These are phyloP conservation scores for Nylanderia fulva DNA, from an alignment of 1,140 invertebrate species.

Conservation along the genomic window DNA sequence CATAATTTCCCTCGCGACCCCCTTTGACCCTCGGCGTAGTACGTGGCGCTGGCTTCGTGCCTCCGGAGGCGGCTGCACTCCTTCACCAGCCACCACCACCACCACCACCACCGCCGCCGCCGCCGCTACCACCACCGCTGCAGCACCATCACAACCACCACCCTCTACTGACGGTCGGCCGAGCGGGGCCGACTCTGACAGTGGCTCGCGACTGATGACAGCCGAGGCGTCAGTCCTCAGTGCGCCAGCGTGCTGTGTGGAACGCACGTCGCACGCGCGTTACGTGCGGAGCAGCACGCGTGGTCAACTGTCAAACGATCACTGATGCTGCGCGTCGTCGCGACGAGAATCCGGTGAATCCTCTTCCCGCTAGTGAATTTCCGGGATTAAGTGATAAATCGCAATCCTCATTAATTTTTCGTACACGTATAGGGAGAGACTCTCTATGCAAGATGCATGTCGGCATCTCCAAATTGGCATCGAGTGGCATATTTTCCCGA, in stretches of 20 bases:
- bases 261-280: conserved; percentile 17
- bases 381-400: background rate
- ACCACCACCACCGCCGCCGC: conserved; percentile 44
- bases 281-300: conserved; percentile 59
- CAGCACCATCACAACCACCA: conserved; percentile 24
- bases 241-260: conserved; percentile 67
- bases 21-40: background rate
- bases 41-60: conserved; percentile 67
- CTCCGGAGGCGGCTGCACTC: conserved; percentile 60
- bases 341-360: background rate
- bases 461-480: conserved; percentile 54
- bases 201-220: conserved; percentile 71
- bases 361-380: background rate
- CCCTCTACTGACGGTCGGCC: conserved; percentile 44
- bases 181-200: conserved; percentile 67
- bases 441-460: conserved; percentile 68
- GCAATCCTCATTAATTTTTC: background rate
- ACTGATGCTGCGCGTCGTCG: background rate
- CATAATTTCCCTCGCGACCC: conserved; percentile 44
- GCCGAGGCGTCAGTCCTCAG: conserved; percentile 65
- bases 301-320: conserved; percentile 78
- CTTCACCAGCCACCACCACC: conserved; percentile 20
- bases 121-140: conserved; percentile 31
- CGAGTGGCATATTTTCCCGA: conserved; percentile 67
- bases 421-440: background rate